Evolutionary conservation across 2,797 vertebrate species (phyloP).

Genomic region (Brachyalestes nurse): DNA sequence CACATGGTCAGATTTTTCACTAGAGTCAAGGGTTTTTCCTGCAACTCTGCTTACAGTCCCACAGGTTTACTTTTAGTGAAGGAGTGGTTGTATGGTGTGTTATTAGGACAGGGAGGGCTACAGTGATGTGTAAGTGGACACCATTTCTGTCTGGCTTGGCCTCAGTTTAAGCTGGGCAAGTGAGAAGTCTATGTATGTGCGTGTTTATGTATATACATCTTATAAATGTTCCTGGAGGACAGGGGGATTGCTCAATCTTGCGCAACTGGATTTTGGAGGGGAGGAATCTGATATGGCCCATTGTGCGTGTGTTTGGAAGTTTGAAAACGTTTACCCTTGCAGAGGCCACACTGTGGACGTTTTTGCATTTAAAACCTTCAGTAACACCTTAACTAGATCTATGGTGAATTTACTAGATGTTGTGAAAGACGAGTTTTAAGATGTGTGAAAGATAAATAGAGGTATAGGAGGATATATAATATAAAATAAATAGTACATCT

Average conservation of each 20-base stretch:
- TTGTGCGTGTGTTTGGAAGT: slow-evolving; percentile 30
- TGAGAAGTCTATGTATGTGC: slow-evolving; percentile 58
- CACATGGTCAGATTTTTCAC: neutral
- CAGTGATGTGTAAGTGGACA: slow-evolving; percentile 66
- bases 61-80: neutral
- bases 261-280: slow-evolving; percentile 50
- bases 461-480: neutral
- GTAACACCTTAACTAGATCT: neutral
- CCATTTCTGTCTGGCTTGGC: slow-evolving; percentile 69
- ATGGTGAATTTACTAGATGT: neutral
- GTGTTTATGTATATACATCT: slow-evolving; percentile 30
- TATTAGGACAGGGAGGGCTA: slow-evolving; percentile 47
- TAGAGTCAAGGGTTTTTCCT: neutral
- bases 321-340: slow-evolving; percentile 10
- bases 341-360: slow-evolving; percentile 8
- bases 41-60: neutral
- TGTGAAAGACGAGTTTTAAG: neutral
- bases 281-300: slow-evolving; percentile 51
- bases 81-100: neutral
- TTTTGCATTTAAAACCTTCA: slow-evolving; percentile 9
- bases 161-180: slow-evolving; percentile 70
- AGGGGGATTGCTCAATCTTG: slow-evolving; percentile 65
- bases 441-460: too few relatives aligned
- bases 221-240: slow-evolving; percentile 61
- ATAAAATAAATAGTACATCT: neutral